Evolutionary conservation across 2,113 vertebrate genomes (phyloP).

Genomic region (Prinia subflava): DNA sequence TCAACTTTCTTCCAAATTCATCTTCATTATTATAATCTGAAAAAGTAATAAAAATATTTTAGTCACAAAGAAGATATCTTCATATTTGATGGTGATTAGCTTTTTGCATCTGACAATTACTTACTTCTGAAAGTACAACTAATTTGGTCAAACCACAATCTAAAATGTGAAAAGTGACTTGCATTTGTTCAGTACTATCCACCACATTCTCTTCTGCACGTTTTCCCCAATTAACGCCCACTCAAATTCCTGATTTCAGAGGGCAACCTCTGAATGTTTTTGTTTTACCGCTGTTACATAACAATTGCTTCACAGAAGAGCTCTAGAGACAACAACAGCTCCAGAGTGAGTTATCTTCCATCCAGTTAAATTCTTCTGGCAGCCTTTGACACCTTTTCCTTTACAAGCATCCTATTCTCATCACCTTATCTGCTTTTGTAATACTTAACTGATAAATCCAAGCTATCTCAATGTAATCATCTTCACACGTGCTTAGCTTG

Average conservation of each 20-base stretch:
- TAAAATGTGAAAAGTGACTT: not conserved
- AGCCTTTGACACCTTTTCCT: not conserved
- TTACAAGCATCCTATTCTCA: not conserved
- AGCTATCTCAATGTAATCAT: not conserved
- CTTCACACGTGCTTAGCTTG: not conserved
- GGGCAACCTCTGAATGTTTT: not conserved
- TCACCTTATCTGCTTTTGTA: not conserved
- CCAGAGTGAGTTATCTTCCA: not conserved
- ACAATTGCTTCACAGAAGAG: not conserved
- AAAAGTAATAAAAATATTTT: slow-evolving; percentile 59
- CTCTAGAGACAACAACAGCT: not conserved
- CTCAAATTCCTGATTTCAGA: not conserved
- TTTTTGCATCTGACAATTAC: not conserved
- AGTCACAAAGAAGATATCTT: slow-evolving; percentile 15
- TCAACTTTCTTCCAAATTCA: slow-evolving; percentile 91
- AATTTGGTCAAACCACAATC: not conserved
- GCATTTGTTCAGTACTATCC: not conserved
- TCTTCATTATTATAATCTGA: slow-evolving; percentile 94
- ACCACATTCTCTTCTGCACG: not conserved
- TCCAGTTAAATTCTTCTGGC: not conserved
- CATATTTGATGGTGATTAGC: not conserved
- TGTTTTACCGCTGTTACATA: not conserved
- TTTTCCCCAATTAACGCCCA: not conserved
- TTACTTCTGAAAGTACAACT: not conserved
- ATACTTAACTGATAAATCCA: not conserved